Evolutionary conservation across 1,140 invertebrate species (phyloP), one percentile per base, ranked within the genome.

Genomic region (Cryptotermes secundus): DNA sequence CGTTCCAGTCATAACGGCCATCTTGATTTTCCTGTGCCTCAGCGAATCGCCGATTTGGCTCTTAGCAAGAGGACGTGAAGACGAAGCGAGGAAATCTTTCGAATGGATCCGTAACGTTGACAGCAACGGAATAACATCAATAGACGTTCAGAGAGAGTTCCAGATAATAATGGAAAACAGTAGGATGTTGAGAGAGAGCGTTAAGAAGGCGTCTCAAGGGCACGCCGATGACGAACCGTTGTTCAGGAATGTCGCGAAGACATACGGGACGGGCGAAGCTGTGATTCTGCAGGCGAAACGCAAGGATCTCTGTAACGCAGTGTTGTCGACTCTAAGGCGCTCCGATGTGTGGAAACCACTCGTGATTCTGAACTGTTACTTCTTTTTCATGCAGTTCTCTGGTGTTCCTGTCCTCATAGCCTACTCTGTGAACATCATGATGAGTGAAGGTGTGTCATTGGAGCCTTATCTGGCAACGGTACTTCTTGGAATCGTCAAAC

Each of bases 341-440:
- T n/a, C 26, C 4, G 59, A 72, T 31, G 59, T 72, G 10, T 72
- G 59, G 59, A 72, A 72, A 72, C 59, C 59, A 3, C 59, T 72
- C 7, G 59, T 72, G 59, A 72, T 72, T 16, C 59, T 72, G 26
- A 72, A 72, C n/a, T 72, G 6, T 7, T 72, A 72, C 26, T 72
- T 72, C 59, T 72, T 72, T n/a, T 72, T 72, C 59, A 72, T 72
- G 59, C 59, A 72, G 59, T n/a, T 72, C 6, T 72, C 59, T 72
- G 59, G 59, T n/a, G 14, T 72, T 31, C 59, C 59, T n/a, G 59
- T 72, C 59, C 59, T 72, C 59, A 31, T 72, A n/a, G 9, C 59
- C n/a, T 72, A 72, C n/a, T 26, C 59, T 31, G 59, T 72, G 26
- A 72, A 72, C n/a, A 72, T 72, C 59, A 72, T 72, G 59, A 72